A percentile compares a stretch with the other conserved stretches of the same genome.
phyloP scores from a whole-genome alignment of 2,113 vertebrate species.

The Sprattus sprattus region DNA sequence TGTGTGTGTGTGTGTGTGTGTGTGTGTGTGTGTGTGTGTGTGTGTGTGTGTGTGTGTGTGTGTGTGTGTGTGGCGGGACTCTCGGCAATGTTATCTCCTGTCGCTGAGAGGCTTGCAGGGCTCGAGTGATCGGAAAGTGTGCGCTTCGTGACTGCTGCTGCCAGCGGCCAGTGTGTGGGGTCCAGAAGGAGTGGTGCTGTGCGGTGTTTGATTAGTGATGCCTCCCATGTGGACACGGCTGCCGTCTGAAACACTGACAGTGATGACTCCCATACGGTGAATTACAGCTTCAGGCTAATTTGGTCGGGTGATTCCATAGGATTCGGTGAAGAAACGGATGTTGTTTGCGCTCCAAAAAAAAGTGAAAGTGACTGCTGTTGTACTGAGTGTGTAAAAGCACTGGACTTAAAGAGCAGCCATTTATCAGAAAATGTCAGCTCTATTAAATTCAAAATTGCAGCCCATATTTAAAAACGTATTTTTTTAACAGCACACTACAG shows the following conservation, averaged over 20 bases:
- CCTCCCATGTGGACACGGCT: background rate
- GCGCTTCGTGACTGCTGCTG: background rate
- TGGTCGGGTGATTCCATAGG: background rate
- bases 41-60: background rate
- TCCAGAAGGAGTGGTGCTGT: background rate
- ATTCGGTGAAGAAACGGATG: background rate
- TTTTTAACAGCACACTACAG: background rate
- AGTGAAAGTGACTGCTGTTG: background rate
- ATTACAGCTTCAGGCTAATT: background rate
- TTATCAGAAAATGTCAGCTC: background rate
- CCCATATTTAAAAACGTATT: background rate
- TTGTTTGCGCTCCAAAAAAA: background rate
- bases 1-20: background rate
- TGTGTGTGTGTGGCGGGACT: background rate
- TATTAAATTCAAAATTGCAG: background rate
- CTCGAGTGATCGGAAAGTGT: conserved; percentile 21
- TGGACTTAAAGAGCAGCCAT: background rate
- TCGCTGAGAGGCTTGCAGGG: conserved; percentile 28
- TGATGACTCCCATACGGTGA: background rate
- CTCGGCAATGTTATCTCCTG: background rate
- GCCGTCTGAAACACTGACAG: background rate
- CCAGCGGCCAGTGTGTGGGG: background rate
- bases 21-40: background rate
- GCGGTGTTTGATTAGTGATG: background rate
- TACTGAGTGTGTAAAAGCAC: background rate